Percentiles rank a stretch among this genome's conserved stretches.
Conservation (phyloP, 2,113 vertebrate genomes). For the Rhynchomys soricoides region DNA sequence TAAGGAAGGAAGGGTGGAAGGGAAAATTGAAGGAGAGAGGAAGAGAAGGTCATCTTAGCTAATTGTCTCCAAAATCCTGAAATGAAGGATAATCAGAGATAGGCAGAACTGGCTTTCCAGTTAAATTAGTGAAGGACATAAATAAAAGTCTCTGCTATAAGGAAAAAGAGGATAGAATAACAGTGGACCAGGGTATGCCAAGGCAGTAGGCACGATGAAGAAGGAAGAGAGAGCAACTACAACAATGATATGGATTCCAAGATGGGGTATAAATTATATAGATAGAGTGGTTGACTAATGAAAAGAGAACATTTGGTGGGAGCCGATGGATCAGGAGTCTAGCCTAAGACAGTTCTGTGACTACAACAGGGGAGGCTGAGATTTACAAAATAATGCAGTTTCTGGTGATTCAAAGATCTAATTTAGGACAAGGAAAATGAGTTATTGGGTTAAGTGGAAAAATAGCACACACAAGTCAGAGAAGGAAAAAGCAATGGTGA, state of each 20-base stretch:
- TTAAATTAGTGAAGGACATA: constrained; percentile 17
- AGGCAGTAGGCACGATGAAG: background rate
- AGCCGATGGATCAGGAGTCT: background rate
- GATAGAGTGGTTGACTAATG: background rate
- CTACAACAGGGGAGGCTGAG: background rate
- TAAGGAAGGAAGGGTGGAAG: background rate
- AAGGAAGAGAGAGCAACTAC: background rate
- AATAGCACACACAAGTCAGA: background rate
- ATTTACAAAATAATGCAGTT: constrained; percentile 13
- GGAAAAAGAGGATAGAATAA: background rate
- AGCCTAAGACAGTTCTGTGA: background rate
- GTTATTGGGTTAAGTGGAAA: background rate
- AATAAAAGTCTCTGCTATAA: constrained; percentile 1
- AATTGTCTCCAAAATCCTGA: background rate
- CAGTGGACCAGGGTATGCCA: background rate
- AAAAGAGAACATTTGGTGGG: background rate
- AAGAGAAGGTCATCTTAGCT: constrained; percentile 26
- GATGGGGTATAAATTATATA: background rate
- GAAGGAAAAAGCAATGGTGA: background rate
- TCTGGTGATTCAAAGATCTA: background rate
- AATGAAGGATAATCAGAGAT: background rate
- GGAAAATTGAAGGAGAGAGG: background rate
- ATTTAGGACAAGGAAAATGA: background rate
- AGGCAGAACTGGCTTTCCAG: background rate
- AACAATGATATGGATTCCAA: background rate